These are phyloP conservation scores for Trachymyrmex septentrionalis DNA, from an alignment of 1,140 invertebrate genomes.

Conservation along the genomic window DNA sequence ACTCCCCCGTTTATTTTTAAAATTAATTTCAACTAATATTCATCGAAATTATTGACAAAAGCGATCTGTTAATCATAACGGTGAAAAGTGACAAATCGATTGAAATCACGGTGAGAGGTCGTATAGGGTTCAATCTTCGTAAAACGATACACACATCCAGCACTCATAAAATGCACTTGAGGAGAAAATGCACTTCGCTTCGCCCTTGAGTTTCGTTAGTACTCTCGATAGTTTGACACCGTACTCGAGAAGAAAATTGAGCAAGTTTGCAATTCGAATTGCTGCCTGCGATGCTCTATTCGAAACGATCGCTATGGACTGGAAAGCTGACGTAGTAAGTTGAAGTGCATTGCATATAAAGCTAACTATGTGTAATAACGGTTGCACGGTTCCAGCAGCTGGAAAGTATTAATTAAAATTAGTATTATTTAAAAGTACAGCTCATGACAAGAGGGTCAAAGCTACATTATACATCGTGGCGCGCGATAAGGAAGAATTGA, in stretches of 20 bases:
- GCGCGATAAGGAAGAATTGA: neutral
- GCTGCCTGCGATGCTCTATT: neutral
- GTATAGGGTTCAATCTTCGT: conserved; percentile 23
- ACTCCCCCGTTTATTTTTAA: neutral
- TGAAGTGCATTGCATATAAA: conserved; percentile 31
- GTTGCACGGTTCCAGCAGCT: neutral
- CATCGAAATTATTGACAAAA: neutral
- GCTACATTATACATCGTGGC: neutral
- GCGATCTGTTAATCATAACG: neutral
- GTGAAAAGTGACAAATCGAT: neutral
- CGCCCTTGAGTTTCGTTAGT: conserved; percentile 15
- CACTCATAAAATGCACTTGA: neutral
- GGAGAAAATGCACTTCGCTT: conserved; percentile 15
- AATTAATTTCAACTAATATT: conserved; percentile 17
- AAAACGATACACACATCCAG: conserved; percentile 13
- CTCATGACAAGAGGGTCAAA: neutral
- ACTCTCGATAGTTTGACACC: conserved; percentile 46
- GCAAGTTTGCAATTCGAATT: conserved; percentile 42
- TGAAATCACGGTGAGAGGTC: neutral
- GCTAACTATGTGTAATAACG: neutral
- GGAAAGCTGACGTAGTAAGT: conserved; percentile 28
- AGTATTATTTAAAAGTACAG: neutral
- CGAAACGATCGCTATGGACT: conserved; percentile 8
- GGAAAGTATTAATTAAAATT: conserved; percentile 39
- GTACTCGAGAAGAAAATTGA: conserved; percentile 13